Percentiles rank a stretch among this genome's conserved stretches.
Evolutionary conservation across 2,113 vertebrate species (phyloP).

Genomic region (Odocoileus hemionus): DNA sequence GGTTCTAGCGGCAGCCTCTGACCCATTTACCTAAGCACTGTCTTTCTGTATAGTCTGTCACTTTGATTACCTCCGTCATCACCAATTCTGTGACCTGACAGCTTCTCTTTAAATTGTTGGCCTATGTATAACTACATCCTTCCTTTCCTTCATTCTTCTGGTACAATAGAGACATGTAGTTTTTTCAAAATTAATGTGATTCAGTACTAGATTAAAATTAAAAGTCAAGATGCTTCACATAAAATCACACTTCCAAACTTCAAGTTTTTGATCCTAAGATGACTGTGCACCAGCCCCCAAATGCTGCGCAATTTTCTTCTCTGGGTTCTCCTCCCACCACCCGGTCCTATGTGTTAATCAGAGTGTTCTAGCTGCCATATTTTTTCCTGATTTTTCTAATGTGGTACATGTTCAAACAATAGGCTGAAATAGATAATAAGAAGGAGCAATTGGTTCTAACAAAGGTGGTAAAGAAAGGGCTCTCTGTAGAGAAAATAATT

Average conservation of each 20-base stretch:
- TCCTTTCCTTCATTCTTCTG: constrained; percentile 13
- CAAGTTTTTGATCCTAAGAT: neutral
- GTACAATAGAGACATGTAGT: neutral
- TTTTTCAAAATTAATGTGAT: constrained; percentile 14
- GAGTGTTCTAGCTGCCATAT: neutral
- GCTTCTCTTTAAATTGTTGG: neutral
- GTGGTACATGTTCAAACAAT: neutral
- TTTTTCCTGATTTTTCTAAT: neutral
- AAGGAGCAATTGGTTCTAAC: neutral
- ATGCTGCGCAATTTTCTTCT: neutral
- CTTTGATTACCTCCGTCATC: neutral
- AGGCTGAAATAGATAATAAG: neutral
- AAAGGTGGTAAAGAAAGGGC: neutral
- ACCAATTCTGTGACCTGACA: neutral
- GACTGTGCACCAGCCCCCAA: neutral
- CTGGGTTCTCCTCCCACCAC: neutral
- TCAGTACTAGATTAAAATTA: neutral
- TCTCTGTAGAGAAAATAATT: neutral
- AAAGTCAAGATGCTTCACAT: neutral
- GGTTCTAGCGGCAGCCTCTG: neutral
- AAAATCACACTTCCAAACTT: constrained; percentile 14
- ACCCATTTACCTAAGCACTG: neutral
- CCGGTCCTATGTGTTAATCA: neutral
- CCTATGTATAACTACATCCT: neutral
- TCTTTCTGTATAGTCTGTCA: neutral